Evolutionary conservation across 2,113 vertebrate species (phyloP).

Genomic region (Sphyrna mokarran): DNA sequence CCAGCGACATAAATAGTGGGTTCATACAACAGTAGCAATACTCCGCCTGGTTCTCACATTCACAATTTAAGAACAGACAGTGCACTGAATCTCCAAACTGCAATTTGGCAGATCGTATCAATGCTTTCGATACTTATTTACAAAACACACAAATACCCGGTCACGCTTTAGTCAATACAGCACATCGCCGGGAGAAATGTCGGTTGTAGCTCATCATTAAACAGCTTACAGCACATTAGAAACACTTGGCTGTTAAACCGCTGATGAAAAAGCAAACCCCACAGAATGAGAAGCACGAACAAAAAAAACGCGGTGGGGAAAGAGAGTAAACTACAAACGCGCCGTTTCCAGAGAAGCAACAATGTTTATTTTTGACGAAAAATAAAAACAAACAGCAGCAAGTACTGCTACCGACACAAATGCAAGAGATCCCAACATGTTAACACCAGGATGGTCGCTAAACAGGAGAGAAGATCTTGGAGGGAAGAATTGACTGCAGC

Average conservation of each 20-base stretch:
- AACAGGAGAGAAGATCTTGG: neutral
- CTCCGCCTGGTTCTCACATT: neutral
- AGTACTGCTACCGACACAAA: neutral
- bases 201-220: neutral
- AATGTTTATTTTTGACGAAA: neutral
- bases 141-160: neutral
- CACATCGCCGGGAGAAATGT: neutral
- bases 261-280: neutral
- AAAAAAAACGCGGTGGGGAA: neutral
- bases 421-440: neutral
- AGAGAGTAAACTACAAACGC: neutral
- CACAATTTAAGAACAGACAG: neutral
- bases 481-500: too few relatives aligned
- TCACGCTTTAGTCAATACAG: neutral
- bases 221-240: neutral
- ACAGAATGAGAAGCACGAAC: neutral
- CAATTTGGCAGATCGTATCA: neutral
- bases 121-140: neutral
- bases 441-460: neutral
- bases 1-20: conserved; percentile 7
- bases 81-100: neutral
- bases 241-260: neutral
- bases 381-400: neutral
- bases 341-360: neutral
- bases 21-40: neutral